Evolutionary conservation across 2,113 vertebrate genomes (phyloP).

Genomic region (Crocuta crocuta): DNA sequence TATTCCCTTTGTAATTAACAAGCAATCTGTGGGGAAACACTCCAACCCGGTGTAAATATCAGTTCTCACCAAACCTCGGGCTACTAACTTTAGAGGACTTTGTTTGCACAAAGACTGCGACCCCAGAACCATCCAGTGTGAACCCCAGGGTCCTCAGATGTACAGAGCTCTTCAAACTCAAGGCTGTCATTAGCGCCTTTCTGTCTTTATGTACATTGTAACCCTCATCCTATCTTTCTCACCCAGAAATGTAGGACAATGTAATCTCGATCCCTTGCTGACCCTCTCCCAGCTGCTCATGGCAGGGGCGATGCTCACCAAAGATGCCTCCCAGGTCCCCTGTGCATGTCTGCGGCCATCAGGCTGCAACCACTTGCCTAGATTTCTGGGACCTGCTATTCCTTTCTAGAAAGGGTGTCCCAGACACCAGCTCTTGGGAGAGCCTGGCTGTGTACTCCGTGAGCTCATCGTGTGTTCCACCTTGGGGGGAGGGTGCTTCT

Average conservation of each 20-base stretch:
- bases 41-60: background rate
- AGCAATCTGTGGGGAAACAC: background rate
- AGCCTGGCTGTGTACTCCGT: background rate
- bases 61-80: background rate
- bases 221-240: background rate
- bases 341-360: background rate
- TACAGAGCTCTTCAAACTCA: background rate
- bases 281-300: background rate
- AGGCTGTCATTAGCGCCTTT: background rate
- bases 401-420: background rate
- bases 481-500: slow-evolving; percentile 93
- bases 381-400: background rate
- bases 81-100: background rate
- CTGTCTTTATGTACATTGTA: background rate
- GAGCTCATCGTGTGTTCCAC: background rate
- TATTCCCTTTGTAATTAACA: background rate
- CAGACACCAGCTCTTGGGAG: background rate
- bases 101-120: too few relatives aligned
- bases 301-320: background rate
- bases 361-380: background rate
- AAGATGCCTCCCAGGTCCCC: background rate
- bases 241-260: background rate
- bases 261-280: background rate
- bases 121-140: background rate
- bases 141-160: background rate